Percentiles rank a stretch among this genome's conserved stretches.
These are phyloP conservation scores for Nematostella vectensis DNA, from an alignment of 92 coral and sea anemone genomes.

Conservation along the genomic window DNA sequence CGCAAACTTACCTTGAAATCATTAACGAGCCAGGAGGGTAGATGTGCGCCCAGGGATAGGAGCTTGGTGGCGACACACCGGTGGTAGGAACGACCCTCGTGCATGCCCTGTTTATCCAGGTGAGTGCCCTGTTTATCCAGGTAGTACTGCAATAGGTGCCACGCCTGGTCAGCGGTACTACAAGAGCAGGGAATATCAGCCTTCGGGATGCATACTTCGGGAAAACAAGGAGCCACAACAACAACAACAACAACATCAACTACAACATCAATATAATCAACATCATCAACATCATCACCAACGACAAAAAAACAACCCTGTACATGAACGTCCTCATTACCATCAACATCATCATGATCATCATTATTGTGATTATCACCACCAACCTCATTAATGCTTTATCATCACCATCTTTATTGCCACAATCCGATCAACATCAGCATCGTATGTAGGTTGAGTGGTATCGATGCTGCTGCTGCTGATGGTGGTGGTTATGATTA, in stretches of 20 bases:
- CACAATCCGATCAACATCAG: too few species aligned
- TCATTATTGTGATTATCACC: too few species aligned
- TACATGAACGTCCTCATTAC: background rate
- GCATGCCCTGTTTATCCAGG: constrained; percentile 25
- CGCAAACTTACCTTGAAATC: constrained; percentile 62
- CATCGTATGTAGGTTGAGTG: too few species aligned
- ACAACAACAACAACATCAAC: background rate
- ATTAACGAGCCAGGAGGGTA: constrained; percentile 92
- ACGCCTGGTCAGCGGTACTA: constrained; percentile 91
- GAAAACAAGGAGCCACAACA: background rate
- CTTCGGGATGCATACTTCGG: too few species aligned
- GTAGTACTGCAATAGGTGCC: constrained; percentile 74
- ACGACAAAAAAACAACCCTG: background rate
- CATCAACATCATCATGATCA: background rate
- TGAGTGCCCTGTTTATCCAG: constrained; percentile 51
- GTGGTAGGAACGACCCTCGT: constrained; percentile 58
- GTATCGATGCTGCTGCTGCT: too few species aligned
- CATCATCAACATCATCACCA: background rate
- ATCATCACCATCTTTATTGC: too few species aligned
- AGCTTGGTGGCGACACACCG: constrained; percentile 81
- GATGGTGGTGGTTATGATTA: too few species aligned
- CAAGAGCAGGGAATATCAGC: background rate
- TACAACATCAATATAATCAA: background rate
- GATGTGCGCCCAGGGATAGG: constrained; percentile 72
- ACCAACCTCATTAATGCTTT: too few species aligned